phyloP scores from a whole-genome alignment of 2,888 invertebrate species.

The Cheilosia variabilis region DNA sequence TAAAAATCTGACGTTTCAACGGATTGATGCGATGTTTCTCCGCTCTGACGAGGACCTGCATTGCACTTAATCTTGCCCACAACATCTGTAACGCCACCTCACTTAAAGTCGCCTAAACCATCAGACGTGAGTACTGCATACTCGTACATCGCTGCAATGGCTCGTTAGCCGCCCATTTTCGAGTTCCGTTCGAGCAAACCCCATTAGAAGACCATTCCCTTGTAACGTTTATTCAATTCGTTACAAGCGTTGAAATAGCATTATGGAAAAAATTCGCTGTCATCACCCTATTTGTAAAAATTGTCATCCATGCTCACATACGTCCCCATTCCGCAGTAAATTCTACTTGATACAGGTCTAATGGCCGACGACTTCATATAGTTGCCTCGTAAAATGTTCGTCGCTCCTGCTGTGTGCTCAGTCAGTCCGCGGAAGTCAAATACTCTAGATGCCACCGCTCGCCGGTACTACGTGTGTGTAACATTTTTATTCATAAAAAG shows the following conservation, averaged over 20 bases:
- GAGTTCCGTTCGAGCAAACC: no score
- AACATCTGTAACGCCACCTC: no score
- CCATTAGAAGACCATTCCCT: no score
- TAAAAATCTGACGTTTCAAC: no score
- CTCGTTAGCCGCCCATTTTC: no score
- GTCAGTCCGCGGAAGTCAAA: conserved; percentile 67
- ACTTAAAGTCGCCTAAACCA: no score
- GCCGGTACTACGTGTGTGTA: neutral
- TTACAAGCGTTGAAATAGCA: neutral
- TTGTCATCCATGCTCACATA: conserved; percentile 4
- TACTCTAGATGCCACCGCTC: conserved; percentile 49
- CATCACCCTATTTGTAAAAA: conserved; percentile 54
- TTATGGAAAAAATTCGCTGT: conserved; percentile 50
- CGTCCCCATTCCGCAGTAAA: conserved; percentile 27
- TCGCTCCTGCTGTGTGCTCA: conserved; percentile 64
- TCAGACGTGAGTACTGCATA: no score
- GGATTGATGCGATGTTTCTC: no score
- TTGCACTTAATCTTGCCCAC: no score
- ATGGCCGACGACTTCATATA: conserved; percentile 37
- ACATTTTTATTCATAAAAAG: conserved; percentile 7
- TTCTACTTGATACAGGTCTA: conserved; percentile 43
- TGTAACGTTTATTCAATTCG: conserved; percentile 59
- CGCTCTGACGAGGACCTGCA: no score
- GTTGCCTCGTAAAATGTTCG: conserved; percentile 63
- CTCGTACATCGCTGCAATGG: no score